phyloP scores from a whole-genome alignment of 2,888 invertebrate species.

The Pseudeuparius sepicola region DNA sequence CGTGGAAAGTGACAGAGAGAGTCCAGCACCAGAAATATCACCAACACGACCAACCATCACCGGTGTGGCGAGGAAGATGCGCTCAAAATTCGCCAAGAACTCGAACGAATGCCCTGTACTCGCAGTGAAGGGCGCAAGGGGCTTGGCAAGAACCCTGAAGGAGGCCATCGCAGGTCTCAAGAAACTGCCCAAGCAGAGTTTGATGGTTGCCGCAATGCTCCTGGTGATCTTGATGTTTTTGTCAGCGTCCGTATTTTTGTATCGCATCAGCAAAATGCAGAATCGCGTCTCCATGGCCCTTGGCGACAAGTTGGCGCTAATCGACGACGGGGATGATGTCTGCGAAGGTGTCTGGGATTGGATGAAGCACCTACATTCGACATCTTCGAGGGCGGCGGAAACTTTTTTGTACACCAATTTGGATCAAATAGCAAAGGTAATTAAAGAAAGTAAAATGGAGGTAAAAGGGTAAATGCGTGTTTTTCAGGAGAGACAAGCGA shows the following conservation, averaged over 20 bases:
- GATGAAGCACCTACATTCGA: conserved; percentile 57
- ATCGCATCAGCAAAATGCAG: conserved; percentile 43
- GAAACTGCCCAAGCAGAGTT: conserved; percentile 39
- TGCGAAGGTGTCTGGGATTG: conserved; percentile 57
- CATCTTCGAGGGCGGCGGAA: conserved; percentile 59
- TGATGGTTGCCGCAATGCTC: conserved; percentile 42
- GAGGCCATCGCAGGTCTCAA: conserved; percentile 19
- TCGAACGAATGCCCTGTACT: too few species aligned
- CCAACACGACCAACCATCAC: too few species aligned
- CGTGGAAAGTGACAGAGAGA: conserved; percentile 26
- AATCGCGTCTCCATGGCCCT: conserved; percentile 21
- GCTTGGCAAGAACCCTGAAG: too few species aligned
- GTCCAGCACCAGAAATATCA: conserved; percentile 14
- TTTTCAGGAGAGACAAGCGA: too few species aligned
- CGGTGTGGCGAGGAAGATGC: too few species aligned
- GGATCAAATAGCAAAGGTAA: conserved; percentile 68
- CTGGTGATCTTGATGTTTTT: conserved; percentile 45
- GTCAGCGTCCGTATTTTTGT: conserved; percentile 46
- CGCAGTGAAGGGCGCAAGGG: background rate
- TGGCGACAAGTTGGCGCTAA: too few species aligned
- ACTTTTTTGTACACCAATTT: conserved; percentile 65
- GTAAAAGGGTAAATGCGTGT: too few species aligned
- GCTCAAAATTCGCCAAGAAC: too few species aligned
- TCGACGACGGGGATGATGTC: conserved; percentile 49
- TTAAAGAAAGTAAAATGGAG: conserved; percentile 13